Percentiles rank a stretch among this genome's conserved stretches.
These are phyloP conservation scores for Marmota monax DNA, from an alignment of 2,113 vertebrate genomes.

Conservation along the genomic window DNA sequence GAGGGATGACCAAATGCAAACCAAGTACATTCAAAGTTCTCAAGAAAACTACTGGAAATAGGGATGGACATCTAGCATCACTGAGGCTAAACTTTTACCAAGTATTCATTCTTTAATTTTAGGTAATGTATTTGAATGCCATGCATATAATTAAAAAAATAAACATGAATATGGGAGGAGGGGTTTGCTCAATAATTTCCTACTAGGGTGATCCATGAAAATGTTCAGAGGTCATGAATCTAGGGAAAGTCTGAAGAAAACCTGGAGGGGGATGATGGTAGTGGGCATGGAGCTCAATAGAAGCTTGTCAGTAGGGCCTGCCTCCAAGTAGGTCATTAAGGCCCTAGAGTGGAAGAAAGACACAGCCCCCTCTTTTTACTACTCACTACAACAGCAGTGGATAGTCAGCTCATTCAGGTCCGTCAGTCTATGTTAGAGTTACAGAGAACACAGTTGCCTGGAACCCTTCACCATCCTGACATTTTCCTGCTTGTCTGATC, in stretches of 20 bases:
- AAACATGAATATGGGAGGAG: neutral
- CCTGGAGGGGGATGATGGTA: neutral
- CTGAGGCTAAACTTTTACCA: neutral
- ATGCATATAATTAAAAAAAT: neutral
- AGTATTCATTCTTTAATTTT: slow-evolving; percentile 26
- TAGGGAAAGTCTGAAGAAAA: neutral
- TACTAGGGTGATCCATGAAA: neutral
- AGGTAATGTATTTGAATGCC: neutral
- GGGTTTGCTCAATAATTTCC: neutral
- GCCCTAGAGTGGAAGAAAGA: no score
- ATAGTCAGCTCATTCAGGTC: neutral
- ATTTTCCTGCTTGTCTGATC: neutral
- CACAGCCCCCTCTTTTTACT: neutral
- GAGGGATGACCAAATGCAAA: neutral
- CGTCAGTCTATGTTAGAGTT: neutral
- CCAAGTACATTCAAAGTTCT: neutral
- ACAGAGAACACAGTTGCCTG: neutral
- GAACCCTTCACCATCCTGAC: neutral
- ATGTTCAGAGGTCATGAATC: neutral
- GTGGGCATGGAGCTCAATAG: neutral
- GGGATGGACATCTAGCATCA: neutral
- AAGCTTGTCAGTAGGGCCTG: neutral
- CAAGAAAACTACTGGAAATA: slow-evolving; percentile 9
- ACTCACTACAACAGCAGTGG: neutral
- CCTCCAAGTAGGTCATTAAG: neutral